These are phyloP conservation scores for Patella pellucida DNA, from an alignment of 2,888 invertebrate genomes.

Conservation along the genomic window DNA sequence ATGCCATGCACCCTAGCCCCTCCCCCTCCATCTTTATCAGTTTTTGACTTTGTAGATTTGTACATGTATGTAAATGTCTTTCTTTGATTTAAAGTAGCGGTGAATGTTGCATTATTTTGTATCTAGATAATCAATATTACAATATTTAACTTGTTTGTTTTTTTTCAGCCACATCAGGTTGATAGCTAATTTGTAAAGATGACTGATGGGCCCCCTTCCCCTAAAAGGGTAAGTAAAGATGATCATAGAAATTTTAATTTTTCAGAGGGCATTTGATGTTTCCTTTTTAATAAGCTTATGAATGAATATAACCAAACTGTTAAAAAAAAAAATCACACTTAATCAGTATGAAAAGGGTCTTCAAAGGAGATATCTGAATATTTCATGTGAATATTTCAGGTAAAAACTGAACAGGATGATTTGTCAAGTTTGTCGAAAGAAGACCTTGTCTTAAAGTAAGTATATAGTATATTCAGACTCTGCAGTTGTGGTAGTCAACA, in stretches of 20 bases:
- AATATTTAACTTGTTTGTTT: too few species aligned
- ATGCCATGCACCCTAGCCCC: too few species aligned
- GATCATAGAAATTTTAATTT: background rate
- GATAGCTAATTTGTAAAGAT: constrained; percentile 28
- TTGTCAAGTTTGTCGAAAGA: constrained; percentile 50
- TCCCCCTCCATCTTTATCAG: too few species aligned
- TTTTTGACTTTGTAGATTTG: too few species aligned
- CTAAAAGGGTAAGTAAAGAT: constrained; percentile 50
- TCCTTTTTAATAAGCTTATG: background rate
- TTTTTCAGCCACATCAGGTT: too few species aligned
- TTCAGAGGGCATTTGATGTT: background rate
- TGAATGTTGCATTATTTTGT: too few species aligned
- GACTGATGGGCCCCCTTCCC: constrained; percentile 53
- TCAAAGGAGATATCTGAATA: constrained; percentile 38
- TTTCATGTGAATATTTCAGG: constrained; percentile 48
- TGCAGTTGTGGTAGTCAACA: too few species aligned
- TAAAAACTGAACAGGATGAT: constrained; percentile 53
- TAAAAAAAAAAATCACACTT: background rate
- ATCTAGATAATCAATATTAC: too few species aligned
- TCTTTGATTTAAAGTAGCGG: too few species aligned
- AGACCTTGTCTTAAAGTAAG: constrained; percentile 55
- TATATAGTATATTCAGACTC: background rate
- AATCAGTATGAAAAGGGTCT: constrained; percentile 39
- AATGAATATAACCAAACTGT: too few species aligned
- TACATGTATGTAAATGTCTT: too few species aligned